Evolutionary conservation across 2,113 vertebrate genomes (phyloP), one percentile per base, ranked within the genome.

Genomic region (Pangasianodon hypophthalmus): DNA sequence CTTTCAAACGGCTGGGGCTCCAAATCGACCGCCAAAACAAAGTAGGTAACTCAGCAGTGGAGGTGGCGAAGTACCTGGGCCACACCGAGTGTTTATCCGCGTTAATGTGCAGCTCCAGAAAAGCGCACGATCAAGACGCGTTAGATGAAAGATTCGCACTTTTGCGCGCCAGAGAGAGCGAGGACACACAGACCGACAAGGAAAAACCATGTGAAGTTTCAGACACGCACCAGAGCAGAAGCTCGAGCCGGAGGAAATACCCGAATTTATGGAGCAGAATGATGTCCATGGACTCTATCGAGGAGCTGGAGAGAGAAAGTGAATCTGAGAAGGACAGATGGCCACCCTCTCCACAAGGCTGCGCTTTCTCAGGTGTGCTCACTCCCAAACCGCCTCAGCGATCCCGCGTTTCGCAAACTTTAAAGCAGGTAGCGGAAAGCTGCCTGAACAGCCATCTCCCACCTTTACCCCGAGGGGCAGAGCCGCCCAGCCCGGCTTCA

Each of bases 1-100:
- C 95, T 11, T 96, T 96, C 85, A 96, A 96, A 89, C 92, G 95
- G 60, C 90, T 96, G 48, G 94, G 96, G 37, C 94, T 97, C 13
- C 93, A 95, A 88, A 92, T 96, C 50, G 93, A 96, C 90, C 80
- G 95, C 24, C 94, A 90, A n/a, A 96, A 97, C 79, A 93, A 94
- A 90, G 96, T 94, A 41, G 95, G 96, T 0, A 96, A 96, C 92
- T 96, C 95, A 0, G 95, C 95, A 0, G 58, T 93, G 0, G 93
- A 93, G n/a, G 94, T 96, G 73, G 96, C 95, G 0, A 94, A 91
- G 88, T 95, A 94, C 52, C 94, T 96, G 4, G 94, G 95, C 7
- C 95, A 96, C 93, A 89, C 87, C 0, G 92, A 95, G 21, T 96
- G 96, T 84, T 71, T 96, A 19, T 90, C 26, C 52, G 94, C 94